A percentile compares a stretch with the other conserved stretches of the same genome.
phyloP scores from a whole-genome alignment of 2,888 invertebrate genomes.

The Scaptodrosophila latifasciaeformis region DNA sequence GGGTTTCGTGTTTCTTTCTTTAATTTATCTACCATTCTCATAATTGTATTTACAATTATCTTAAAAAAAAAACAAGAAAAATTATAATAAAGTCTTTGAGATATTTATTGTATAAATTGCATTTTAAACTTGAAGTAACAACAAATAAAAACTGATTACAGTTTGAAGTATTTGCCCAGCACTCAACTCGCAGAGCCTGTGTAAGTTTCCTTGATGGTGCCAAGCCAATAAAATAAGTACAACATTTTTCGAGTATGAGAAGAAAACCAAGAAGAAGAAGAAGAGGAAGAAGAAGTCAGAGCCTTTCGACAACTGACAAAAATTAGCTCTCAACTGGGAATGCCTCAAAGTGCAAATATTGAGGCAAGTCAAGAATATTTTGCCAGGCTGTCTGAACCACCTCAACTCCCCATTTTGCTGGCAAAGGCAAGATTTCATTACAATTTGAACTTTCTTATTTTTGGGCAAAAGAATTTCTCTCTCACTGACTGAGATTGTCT shows the following conservation, averaged over 20 bases:
- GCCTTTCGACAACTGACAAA: too few species aligned
- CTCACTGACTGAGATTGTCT: too few species aligned
- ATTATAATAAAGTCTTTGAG: too few species aligned
- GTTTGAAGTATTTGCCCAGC: conserved; percentile 52
- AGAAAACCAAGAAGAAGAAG: too few species aligned
- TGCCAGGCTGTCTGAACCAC: neutral
- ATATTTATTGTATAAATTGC: too few species aligned
- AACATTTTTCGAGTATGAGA: neutral
- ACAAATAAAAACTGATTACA: conserved; percentile 50
- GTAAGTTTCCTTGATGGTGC: too few species aligned
- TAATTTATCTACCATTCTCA: too few species aligned
- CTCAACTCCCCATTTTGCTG: neutral
- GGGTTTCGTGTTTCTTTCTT: too few species aligned
- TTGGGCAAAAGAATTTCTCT: conserved; percentile 39
- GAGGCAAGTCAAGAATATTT: conserved; percentile 30
- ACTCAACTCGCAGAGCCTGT: conserved; percentile 30
- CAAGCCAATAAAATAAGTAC: conserved; percentile 36
- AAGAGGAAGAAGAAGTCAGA: too few species aligned
- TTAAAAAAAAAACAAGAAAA: too few species aligned
- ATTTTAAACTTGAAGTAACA: too few species aligned
- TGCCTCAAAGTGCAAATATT: conserved; percentile 60
- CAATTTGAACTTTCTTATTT: neutral
- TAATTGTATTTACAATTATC: too few species aligned
- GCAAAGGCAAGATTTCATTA: conserved; percentile 8
- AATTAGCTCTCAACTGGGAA: conserved; percentile 55